A percentile compares a stretch with the other conserved stretches of the same genome.
phyloP scores from a whole-genome alignment of 2,113 vertebrate genomes.

The Rhinopomastus cyanomelas region DNA sequence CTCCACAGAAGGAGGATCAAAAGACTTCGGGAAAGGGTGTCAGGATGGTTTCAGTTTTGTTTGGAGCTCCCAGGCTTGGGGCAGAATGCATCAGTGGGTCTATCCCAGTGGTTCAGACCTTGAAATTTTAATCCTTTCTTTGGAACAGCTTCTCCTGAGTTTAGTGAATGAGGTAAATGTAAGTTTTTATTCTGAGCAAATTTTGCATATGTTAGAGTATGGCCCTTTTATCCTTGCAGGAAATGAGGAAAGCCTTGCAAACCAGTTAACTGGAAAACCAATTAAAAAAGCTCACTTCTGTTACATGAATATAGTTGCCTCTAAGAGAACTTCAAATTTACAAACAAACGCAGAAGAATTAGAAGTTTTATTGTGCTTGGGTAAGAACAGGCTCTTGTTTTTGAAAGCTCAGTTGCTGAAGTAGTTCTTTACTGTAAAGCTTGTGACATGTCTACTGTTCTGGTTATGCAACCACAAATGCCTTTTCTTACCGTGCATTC shows the following conservation, averaged over 20 bases:
- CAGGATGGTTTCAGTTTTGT: not conserved
- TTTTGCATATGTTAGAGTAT: not conserved
- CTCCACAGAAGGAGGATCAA: not conserved
- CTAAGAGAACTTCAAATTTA: conserved; percentile 4
- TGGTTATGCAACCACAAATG: not conserved
- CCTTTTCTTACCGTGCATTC: fast-evolving
- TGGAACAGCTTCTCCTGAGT: not conserved
- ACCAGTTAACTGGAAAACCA: not conserved
- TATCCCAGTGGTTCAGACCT: not conserved
- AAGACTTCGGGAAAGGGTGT: not conserved
- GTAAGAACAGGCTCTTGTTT: not conserved
- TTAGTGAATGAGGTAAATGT: not conserved
- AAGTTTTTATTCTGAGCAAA: not conserved
- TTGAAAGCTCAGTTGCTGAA: not conserved
- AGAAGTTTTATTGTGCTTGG: not conserved
- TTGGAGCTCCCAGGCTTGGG: not conserved
- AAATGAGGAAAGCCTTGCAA: not conserved
- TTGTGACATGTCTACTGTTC: not conserved
- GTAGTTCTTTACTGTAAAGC: not conserved
- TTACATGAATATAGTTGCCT: not conserved
- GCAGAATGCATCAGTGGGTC: not conserved
- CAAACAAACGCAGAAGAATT: not conserved
- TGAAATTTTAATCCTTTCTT: not conserved
- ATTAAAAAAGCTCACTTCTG: not conserved
- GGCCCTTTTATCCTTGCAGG: not conserved